Evolutionary conservation across 2,888 invertebrate species (phyloP), one percentile per base, ranked within the genome.

Genomic region (Chymomyza amoena): DNA sequence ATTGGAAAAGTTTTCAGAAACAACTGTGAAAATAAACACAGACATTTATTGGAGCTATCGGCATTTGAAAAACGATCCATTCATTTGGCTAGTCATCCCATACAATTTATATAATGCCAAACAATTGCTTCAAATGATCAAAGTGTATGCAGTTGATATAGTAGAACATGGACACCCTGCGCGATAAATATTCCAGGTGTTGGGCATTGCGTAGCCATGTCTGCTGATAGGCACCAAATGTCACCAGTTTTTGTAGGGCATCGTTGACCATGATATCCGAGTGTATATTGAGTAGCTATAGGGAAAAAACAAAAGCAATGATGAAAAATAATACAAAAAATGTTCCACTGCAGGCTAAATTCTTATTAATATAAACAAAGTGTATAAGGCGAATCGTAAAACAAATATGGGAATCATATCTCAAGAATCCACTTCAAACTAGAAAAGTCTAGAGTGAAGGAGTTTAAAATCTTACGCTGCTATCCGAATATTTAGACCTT

Each of bases 231-330:
- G 25, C 63, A 0, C 82, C 81, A 51, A 79, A 77, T 25, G 71
- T 64, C 0, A 70, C 28, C 18, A 60, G 10, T 60, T 77, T 79
- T 9, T 77, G 75, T 59, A 71, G n/a, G 0, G 81, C 81, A 69
- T 81, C 82, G 16, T 74, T 70, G 54, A 66, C 79, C 32, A 71
- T 75, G 32, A 81, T 72, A n/a, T 74, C 71, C 1, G 72, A 66
- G 62, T 81, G 84, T 1, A 81, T 81, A 52, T 69, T 75, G 4
- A 81, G 76, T 7, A 81, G 62, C 81, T 84, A 13, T 15, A 60
- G 39, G 4, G 4, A 45, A 45, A 45, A 13, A 45, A 45, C 36
- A 36, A 36, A 36, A 36, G 7, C 2, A 45, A 45, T 4, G 6
- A 45, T 45, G 39, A 45, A 45, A 45, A 45, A 45, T 10, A 13